Evolutionary conservation across 2,113 vertebrate genomes (phyloP).

Genomic region (Passer domesticus): DNA sequence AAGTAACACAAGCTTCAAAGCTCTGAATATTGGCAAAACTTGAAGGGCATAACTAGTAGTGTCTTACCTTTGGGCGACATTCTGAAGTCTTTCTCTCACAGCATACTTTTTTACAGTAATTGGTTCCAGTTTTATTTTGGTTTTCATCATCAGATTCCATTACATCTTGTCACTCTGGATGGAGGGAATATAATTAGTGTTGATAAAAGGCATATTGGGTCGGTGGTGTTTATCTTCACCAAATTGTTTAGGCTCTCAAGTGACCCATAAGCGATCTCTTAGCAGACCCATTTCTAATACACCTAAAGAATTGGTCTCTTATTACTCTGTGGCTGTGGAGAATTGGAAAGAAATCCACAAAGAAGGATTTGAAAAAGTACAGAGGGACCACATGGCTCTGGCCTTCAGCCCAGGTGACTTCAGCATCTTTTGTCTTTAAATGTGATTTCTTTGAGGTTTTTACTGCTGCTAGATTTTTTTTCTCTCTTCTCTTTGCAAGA

Average conservation of each 20-base stretch:
- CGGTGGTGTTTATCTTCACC: not conserved
- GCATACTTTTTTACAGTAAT: not conserved
- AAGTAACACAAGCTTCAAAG: not conserved
- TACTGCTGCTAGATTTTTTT: not conserved
- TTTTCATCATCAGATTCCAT: not conserved
- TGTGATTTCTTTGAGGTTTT: not conserved
- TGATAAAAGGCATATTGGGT: not conserved
- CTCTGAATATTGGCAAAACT: not conserved
- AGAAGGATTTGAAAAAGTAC: not conserved
- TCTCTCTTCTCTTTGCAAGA: not conserved
- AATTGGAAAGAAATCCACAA: not conserved
- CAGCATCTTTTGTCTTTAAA: not conserved
- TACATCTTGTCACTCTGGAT: not conserved
- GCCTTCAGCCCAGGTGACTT: not conserved
- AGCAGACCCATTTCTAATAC: not conserved
- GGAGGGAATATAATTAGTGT: not conserved
- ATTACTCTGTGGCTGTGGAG: not conserved
- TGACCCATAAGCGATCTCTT: not conserved
- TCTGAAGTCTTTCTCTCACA: not conserved
- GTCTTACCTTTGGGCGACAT: not conserved
- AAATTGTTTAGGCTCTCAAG: not conserved
- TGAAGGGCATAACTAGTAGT: not conserved
- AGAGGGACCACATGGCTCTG: not conserved
- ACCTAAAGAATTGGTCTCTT: not conserved
- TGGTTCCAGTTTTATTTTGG: not conserved